Conservation (phyloP, 2,888 invertebrate species). For the Sphecodes monilicornis region DNA sequence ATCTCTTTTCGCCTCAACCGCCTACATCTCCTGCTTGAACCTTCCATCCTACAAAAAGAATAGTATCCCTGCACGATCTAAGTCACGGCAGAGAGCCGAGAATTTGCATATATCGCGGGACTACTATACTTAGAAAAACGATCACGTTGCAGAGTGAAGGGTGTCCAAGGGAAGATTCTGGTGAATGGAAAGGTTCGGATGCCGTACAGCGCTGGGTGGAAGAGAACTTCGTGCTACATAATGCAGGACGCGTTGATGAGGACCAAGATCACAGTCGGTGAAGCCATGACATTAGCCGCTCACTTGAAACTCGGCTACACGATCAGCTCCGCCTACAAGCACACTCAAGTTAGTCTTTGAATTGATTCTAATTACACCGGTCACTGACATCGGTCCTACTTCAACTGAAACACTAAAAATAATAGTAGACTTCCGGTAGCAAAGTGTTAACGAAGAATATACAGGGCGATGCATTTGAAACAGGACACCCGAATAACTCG, state of each 20-base stretch:
- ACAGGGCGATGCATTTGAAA: no score
- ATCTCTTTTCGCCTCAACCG: no score
- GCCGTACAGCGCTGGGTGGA: conserved; percentile 88
- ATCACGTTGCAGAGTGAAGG: conserved; percentile 86
- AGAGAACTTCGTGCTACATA: conserved; percentile 93
- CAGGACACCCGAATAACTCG: no score
- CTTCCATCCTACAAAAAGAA: no score
- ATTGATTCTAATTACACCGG: neutral
- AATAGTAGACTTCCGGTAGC: no score
- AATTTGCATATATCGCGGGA: no score
- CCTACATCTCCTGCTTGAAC: no score
- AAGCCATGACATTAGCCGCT: conserved; percentile 93
- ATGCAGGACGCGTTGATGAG: conserved; percentile 93
- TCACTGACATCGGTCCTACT: neutral
- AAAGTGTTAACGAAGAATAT: no score
- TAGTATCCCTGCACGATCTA: no score
- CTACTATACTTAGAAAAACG: neutral
- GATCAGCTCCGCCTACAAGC: conserved; percentile 88
- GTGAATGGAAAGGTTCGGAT: conserved; percentile 88
- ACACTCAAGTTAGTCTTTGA: conserved; percentile 87
- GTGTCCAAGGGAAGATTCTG: conserved; percentile 90
- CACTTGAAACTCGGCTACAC: conserved; percentile 92
- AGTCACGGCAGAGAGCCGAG: no score
- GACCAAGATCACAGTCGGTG: conserved; percentile 91
- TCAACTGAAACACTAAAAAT: neutral